Base-by-base conservation (phyloP, 2,888 invertebrate genomes). In the Nomada hirtipes region DNA sequence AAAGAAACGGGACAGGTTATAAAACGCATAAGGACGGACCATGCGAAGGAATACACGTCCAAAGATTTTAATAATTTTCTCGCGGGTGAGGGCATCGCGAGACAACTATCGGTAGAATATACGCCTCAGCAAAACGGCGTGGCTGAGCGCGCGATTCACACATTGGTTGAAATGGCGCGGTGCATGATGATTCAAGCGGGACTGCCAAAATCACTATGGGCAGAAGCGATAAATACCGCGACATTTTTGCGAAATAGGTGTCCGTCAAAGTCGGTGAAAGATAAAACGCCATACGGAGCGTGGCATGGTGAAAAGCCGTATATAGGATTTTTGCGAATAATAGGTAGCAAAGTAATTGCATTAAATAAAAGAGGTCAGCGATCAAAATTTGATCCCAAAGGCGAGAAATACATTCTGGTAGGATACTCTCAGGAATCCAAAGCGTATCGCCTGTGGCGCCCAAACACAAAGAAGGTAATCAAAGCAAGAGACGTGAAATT, bases 91-190 rank as follows among this genome's bases (percentile, higher is more conserved):
- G 29, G 29, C 29, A 29, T 29, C 29, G 29, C 29, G 29, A 29
- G 29, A 29, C 29, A 29, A 29, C 29, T 29, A 7, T 29, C 29
- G 29, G 79, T 88, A 0, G 82, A 88, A 4, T 87, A 91, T 44
- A 90, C 86, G 0, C 91, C 90, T 0, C 83, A 91, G 61, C 87
- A 90, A 65, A 92, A 91, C 80, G 91, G 90, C 2, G 80, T 87
- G 0, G 86, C 90, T 0, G 91, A 92, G 65, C 64, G 91, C 10
- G 70, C 86, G 7, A 92, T 91, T 29, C 60, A 89, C 0, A 92
- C 90, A 0, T 36, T 91, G 0, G 84, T 91, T 10, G 90, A 91
- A 36, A 85, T 83, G 70, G 89, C 90, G 11, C 65, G 90, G 10
- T 80, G 86, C 9, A 29, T 50, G 13, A 50, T 50, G 50, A 50